phyloP scores from a whole-genome alignment of 2,888 invertebrate genomes.

The Macropis europaea region DNA sequence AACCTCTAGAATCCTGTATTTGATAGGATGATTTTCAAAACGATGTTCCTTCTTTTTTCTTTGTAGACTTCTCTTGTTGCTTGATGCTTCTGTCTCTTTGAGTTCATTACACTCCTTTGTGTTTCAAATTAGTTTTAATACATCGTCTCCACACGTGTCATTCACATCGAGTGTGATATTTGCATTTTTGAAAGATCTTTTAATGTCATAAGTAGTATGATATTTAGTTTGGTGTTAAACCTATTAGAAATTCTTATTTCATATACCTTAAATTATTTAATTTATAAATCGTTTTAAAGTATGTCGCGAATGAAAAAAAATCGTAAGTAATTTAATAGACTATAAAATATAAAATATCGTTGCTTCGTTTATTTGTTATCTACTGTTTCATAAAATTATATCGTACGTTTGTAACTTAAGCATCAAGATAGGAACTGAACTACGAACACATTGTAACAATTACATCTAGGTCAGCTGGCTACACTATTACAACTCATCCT shows the following conservation, averaged over 20 bases:
- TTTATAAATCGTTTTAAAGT: conserved; percentile 38
- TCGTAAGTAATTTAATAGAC: conserved; percentile 23
- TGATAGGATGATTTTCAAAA: conserved; percentile 29
- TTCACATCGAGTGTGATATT: conserved; percentile 15
- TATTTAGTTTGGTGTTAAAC: conserved; percentile 10
- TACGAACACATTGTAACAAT: conserved; percentile 2
- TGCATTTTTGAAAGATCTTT: conserved; percentile 16
- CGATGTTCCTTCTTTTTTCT: conserved; percentile 50
- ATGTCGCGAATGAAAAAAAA: conserved; percentile 7
- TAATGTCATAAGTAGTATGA: background rate
- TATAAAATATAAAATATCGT: conserved; percentile 10
- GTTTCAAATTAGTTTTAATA: conserved; percentile 3
- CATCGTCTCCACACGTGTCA: background rate
- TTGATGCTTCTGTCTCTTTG: conserved; percentile 20
- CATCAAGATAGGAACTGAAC: conserved; percentile 8
- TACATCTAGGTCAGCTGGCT: conserved; percentile 15
- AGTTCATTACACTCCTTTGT: conserved; percentile 11
- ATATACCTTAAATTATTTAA: conserved; percentile 40
- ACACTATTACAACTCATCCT: conserved; percentile 19
- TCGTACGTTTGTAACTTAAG: conserved; percentile 16
- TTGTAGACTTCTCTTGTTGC: conserved; percentile 22
- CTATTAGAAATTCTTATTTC: conserved; percentile 11
- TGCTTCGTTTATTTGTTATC: conserved; percentile 35
- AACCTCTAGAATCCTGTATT: conserved; percentile 57
- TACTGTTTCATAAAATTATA: conserved; percentile 34